Evolutionary conservation across 1,140 invertebrate genomes (phyloP).

Genomic region (Calycopis cecrops): DNA sequence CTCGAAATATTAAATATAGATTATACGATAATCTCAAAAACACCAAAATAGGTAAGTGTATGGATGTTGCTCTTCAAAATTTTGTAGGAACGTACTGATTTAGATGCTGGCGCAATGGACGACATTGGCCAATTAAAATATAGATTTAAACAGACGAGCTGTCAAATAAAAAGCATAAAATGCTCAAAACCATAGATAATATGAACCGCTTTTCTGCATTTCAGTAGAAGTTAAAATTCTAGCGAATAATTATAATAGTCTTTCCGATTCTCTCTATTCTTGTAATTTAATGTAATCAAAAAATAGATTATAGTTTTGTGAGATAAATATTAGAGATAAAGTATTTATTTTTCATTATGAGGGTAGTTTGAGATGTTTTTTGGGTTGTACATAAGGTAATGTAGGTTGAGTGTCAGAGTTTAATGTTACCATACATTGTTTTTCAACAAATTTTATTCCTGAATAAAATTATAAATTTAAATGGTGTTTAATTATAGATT

Average conservation of each 20-base stretch:
- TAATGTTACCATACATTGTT: conserved; percentile 51
- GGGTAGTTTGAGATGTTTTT: conserved; percentile 26
- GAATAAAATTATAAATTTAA: conserved; percentile 47
- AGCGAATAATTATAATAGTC: conserved; percentile 29
- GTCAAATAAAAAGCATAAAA: conserved; percentile 11
- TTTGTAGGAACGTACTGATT: neutral
- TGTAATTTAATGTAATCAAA: conserved; percentile 44
- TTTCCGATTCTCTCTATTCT: conserved; percentile 49
- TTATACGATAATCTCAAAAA: conserved; percentile 3
- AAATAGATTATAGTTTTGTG: conserved; percentile 43
- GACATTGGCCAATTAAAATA: neutral
- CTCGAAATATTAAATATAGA: conserved; percentile 18
- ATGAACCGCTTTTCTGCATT: conserved; percentile 5
- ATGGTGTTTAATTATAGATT: conserved; percentile 2
- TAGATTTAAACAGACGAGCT: neutral
- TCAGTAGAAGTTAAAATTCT: conserved; percentile 1
- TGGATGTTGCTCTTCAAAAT: conserved; percentile 1
- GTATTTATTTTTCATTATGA: conserved; percentile 56
- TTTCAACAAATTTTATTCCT: conserved; percentile 62
- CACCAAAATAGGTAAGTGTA: conserved; percentile 8
- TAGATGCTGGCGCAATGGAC: neutral
- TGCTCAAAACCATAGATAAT: conserved; percentile 3
- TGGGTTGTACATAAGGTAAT: conserved; percentile 48
- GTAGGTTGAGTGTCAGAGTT: conserved; percentile 33
- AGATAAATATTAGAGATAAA: conserved; percentile 43